A percentile compares a stretch with the other conserved stretches of the same genome.
These are phyloP conservation scores for Tenualosa thibaudeaui DNA, from an alignment of 2,797 vertebrate genomes.

Conservation along the genomic window DNA sequence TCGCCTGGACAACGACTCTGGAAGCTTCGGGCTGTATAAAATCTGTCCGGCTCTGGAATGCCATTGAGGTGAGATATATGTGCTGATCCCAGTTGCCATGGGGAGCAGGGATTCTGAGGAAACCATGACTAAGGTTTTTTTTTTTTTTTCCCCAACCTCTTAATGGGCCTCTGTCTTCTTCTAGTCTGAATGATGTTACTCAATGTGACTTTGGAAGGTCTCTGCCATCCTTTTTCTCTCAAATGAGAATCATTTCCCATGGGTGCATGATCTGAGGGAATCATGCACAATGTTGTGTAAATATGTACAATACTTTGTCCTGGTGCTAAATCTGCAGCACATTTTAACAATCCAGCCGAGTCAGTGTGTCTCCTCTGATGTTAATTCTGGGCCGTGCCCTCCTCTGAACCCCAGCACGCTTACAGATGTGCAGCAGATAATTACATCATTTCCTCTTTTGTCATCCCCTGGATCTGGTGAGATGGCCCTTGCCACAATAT, in stretches of 20 bases:
- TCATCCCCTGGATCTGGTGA: slow-evolving; percentile 24
- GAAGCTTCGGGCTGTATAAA: slow-evolving; percentile 74
- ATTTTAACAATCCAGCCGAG: background rate
- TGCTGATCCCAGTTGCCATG: slow-evolving; percentile 68
- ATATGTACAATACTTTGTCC: background rate
- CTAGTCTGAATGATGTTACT: slow-evolving; percentile 7
- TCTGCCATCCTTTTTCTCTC: background rate
- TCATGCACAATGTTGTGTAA: background rate
- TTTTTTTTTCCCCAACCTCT: slow-evolving; percentile 39
- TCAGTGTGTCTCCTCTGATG: slow-evolving; percentile 22
- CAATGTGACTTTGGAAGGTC: background rate
- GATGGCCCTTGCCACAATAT: background rate
- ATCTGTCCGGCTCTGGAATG: slow-evolving; percentile 74
- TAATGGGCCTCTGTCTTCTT: slow-evolving; percentile 17
- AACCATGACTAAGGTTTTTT: slow-evolving; percentile 68
- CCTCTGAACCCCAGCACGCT: slow-evolving; percentile 34
- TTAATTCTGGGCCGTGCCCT: slow-evolving; percentile 23
- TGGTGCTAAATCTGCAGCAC: background rate
- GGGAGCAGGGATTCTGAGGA: slow-evolving; percentile 60
- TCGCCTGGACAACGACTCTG: slow-evolving; percentile 69
- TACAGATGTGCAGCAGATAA: slow-evolving; percentile 34
- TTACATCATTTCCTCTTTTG: slow-evolving; percentile 36
- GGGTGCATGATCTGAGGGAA: background rate
- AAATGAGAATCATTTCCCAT: background rate
- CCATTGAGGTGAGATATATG: slow-evolving; percentile 69